Evolutionary conservation across 2,888 invertebrate species (phyloP).

Genomic region (Apamea anceps): DNA sequence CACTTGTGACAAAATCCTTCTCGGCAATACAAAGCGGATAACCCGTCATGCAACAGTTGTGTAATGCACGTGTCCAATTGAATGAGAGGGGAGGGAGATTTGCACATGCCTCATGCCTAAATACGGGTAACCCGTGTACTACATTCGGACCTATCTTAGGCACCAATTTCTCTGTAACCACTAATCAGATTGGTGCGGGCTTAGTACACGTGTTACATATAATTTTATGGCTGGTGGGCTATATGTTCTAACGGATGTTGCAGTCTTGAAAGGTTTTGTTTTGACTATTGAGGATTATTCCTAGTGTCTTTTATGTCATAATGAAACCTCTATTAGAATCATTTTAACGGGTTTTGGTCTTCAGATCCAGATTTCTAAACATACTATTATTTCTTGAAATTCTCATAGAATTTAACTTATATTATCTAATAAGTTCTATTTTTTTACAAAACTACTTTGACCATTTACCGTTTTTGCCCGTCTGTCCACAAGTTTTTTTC

Average conservation of each 20-base stretch:
- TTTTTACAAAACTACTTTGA: not conserved
- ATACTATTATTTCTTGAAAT: not conserved
- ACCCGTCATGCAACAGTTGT: conserved; percentile 43
- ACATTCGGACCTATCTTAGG: conserved; percentile 22
- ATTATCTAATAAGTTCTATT: not conserved
- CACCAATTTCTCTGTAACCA: conserved; percentile 11
- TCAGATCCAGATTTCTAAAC: not conserved
- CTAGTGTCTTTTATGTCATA: not conserved
- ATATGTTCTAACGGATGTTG: not conserved
- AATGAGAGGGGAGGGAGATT: conserved; percentile 46
- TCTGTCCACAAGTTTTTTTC: not conserved
- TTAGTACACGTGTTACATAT: conserved; percentile 14
- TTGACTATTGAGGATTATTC: not conserved
- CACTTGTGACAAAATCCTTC: conserved; percentile 46
- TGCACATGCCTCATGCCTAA: conserved; percentile 40
- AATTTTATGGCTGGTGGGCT: not conserved
- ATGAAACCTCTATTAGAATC: not conserved
- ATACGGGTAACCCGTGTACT: conserved; percentile 27
- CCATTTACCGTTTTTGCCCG: not conserved
- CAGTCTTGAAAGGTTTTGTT: conserved; percentile 2
- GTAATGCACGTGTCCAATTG: conserved; percentile 52
- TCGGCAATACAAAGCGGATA: conserved; percentile 53
- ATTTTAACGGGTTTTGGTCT: not conserved
- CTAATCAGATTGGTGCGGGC: not conserved
- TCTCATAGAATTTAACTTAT: not conserved